Evolutionary conservation across 1,140 invertebrate species (phyloP).

Genomic region (Leucophenga varia): DNA sequence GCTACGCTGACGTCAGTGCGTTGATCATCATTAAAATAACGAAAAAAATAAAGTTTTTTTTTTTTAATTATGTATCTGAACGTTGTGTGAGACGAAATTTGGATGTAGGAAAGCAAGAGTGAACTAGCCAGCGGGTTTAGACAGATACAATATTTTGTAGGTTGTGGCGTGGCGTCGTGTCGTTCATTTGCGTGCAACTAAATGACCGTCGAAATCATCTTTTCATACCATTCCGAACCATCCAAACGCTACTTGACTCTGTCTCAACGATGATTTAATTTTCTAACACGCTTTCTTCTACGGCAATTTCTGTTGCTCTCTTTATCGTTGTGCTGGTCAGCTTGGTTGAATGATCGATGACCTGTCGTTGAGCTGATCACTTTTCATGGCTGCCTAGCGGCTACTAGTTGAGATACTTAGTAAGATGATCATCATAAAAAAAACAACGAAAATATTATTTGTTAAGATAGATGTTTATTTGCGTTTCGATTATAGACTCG

Average conservation of each 20-base stretch:
- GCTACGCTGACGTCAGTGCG: conserved; percentile 42
- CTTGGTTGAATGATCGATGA: conserved; percentile 44
- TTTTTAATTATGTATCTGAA: too few relatives aligned
- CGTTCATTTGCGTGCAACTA: too few relatives aligned
- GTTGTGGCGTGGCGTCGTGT: too few relatives aligned
- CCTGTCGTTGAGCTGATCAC: conserved; percentile 50
- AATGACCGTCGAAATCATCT: too few relatives aligned
- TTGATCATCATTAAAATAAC: conserved; percentile 40
- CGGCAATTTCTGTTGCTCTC: neutral
- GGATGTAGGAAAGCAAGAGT: too few relatives aligned
- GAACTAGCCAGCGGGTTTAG: too few relatives aligned
- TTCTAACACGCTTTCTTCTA: conserved; percentile 52
- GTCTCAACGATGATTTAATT: conserved; percentile 47
- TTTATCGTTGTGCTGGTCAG: neutral
- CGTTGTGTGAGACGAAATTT: too few relatives aligned
- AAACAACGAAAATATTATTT: conserved; percentile 32
- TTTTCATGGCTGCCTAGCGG: conserved; percentile 50
- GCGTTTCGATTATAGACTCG: conserved; percentile 17
- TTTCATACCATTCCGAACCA: too few relatives aligned
- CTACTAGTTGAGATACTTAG: conserved; percentile 54
- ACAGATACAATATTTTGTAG: too few relatives aligned
- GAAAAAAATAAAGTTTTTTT: too few relatives aligned
- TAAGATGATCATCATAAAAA: too few relatives aligned
- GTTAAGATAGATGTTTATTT: conserved; percentile 51
- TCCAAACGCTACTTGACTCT: neutral